A percentile compares a stretch with the other conserved stretches of the same genome.
Evolutionary conservation across 1,140 invertebrate species (phyloP).

Genomic region (Brachionus plicatilis): DNA sequence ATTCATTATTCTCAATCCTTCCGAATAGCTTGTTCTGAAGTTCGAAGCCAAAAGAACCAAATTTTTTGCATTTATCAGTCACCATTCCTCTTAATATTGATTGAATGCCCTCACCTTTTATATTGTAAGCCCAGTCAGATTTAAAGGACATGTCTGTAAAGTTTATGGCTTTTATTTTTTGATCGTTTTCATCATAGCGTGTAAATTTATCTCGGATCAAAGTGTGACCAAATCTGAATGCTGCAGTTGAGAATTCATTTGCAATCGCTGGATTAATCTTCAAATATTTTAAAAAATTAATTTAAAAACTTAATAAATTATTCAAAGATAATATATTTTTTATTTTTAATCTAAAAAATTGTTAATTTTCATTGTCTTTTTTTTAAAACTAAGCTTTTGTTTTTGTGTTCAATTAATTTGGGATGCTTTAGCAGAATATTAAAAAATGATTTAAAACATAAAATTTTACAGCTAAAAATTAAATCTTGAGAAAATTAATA

Average conservation of each 20-base stretch:
- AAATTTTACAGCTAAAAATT: too few species aligned
- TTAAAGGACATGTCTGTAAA: background rate
- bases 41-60: background rate
- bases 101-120: background rate
- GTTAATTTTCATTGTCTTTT: too few species aligned
- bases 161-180: background rate
- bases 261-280: background rate
- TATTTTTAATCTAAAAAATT: too few species aligned
- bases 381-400: too few species aligned
- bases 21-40: constrained; percentile 32
- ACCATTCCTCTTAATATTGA: constrained; percentile 16
- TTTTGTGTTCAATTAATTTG: too few species aligned
- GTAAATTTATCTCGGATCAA: background rate
- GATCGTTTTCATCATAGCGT: background rate
- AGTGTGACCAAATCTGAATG: constrained; percentile 39
- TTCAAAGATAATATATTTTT: too few species aligned
- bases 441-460: too few species aligned
- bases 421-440: too few species aligned
- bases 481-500: too few species aligned
- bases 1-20: background rate
- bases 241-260: constrained; percentile 36
- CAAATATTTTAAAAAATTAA: too few species aligned
- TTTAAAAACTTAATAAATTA: background rate
- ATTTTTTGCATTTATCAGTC: background rate
- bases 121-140: constrained; percentile 11